Evolutionary conservation across 2,888 invertebrate species (phyloP), one percentile per base, ranked within the genome.

Genomic region (Ochropleura leucogaster): DNA sequence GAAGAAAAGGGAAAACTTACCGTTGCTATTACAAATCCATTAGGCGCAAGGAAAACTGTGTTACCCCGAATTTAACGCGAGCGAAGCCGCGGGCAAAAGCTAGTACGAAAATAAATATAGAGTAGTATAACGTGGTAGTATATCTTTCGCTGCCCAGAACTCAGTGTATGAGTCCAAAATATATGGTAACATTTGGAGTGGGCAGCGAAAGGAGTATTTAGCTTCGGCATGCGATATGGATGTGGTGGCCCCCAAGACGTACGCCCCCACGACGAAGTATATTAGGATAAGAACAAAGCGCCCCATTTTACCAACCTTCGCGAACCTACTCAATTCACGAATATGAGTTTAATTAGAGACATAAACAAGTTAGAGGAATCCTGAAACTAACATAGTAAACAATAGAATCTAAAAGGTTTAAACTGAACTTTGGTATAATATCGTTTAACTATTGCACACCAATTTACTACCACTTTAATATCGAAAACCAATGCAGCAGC

Each of bases 391-490:
- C 14, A 60, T 42, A n/a, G 42, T 6, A n/a, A 62, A 63, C 47
- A 10, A 20, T 46, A 4, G 1, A 49, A 47, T 4, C 16, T 55
- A 49, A 53, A 44, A 16, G 18, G 18, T 55, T 62, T 77, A 49
- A 55, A 63, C 30, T 20, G 4, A 68, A 47, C 42, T 44, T 16
- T 16, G 18, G 53, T 42, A 20, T 53, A 53, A 62, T 51, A 16
- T 51, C 46, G 30, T 63, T 46, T 47, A 51, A 30, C 57, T 64
- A 44, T 63, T 30, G 60, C 60, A 60, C 53, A 14, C 46, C 44
- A 55, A 72, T 67, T 77, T 63, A 42, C 6, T 67, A 42, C 18
- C 8, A 60, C 49, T 57, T 74, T 68, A 68, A 68, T 57, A 71
- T 67, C 16, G 47, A 42, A 62, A 76, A 63, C 76, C 66, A 60